Evolutionary conservation across 1,140 invertebrate species (phyloP).

Genomic region (Popillia japonica): DNA sequence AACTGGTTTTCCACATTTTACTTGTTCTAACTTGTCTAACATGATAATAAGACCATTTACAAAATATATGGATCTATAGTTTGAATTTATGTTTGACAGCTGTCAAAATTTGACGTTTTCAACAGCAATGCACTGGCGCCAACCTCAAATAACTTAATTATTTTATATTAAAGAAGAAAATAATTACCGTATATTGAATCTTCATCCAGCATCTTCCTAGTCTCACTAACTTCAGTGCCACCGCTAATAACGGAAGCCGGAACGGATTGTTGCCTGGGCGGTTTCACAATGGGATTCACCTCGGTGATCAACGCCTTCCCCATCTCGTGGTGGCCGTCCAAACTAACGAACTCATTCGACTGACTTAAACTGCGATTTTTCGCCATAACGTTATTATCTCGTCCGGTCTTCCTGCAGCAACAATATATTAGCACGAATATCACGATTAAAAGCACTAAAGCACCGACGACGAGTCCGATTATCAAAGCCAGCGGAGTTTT

Average conservation of each 20-base stretch:
- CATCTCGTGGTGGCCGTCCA: slow-evolving; percentile 73
- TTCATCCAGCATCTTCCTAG: slow-evolving; percentile 78
- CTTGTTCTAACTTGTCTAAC: no score
- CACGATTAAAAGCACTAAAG: slow-evolving; percentile 68
- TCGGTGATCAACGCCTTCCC: slow-evolving; percentile 82
- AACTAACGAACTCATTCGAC: slow-evolving; percentile 68
- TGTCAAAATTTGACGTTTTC: no score
- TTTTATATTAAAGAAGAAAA: no score
- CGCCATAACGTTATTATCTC: slow-evolving; percentile 55
- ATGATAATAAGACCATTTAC: no score
- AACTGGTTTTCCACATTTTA: no score
- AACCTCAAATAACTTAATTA: no score
- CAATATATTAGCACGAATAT: slow-evolving; percentile 72
- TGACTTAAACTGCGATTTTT: slow-evolving; percentile 62
- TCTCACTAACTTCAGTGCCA: slow-evolving; percentile 79
- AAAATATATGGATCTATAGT: no score
- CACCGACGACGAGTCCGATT: slow-evolving; percentile 60
- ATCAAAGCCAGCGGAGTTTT: slow-evolving; percentile 60
- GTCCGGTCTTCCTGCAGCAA: slow-evolving; percentile 67
- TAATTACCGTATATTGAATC: slow-evolving; percentile 71
- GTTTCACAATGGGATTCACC: slow-evolving; percentile 83
- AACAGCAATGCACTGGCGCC: no score
- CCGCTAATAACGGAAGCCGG: slow-evolving; percentile 72
- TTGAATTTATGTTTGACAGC: no score
- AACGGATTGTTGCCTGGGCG: slow-evolving; percentile 75